Percentiles rank a stretch among this genome's conserved stretches.
Evolutionary conservation across 2,113 vertebrate species (phyloP).

Genomic region (Pluvialis apricaria): DNA sequence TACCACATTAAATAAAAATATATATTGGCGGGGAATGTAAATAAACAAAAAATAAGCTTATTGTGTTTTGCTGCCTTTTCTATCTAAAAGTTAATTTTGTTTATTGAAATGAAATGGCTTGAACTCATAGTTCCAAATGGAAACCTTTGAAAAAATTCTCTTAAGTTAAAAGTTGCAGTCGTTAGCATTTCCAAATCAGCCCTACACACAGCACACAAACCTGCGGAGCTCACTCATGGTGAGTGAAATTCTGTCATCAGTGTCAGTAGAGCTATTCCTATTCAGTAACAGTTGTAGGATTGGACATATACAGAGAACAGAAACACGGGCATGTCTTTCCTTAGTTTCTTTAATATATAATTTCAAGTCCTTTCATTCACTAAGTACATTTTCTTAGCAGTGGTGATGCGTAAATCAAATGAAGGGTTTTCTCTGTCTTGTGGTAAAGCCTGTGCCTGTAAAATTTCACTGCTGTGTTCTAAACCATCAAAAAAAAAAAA

Average conservation of each 20-base stretch:
- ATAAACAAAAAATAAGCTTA: neutral
- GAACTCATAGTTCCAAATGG: neutral
- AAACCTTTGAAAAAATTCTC: neutral
- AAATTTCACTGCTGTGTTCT: neutral
- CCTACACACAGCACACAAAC: neutral
- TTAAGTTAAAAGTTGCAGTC: neutral
- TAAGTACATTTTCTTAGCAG: neutral
- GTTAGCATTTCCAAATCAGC: neutral
- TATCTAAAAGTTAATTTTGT: neutral
- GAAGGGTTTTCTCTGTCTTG: neutral
- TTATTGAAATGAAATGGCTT: conserved; percentile 5
- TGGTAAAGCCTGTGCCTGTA: neutral
- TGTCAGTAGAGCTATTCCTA: neutral
- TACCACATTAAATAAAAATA: conserved; percentile 10
- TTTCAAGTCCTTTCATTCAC: neutral
- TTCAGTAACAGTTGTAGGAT: neutral
- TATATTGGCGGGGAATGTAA: neutral
- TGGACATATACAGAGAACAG: neutral
- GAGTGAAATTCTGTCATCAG: neutral
- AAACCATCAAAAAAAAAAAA: neutral
- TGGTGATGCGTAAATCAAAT: neutral
- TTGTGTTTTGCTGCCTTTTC: neutral
- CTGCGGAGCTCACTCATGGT: neutral
- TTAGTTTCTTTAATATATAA: neutral
- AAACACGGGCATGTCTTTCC: neutral